phyloP scores from a whole-genome alignment of 2,888 invertebrate genomes.

The Anorthoa munda region DNA sequence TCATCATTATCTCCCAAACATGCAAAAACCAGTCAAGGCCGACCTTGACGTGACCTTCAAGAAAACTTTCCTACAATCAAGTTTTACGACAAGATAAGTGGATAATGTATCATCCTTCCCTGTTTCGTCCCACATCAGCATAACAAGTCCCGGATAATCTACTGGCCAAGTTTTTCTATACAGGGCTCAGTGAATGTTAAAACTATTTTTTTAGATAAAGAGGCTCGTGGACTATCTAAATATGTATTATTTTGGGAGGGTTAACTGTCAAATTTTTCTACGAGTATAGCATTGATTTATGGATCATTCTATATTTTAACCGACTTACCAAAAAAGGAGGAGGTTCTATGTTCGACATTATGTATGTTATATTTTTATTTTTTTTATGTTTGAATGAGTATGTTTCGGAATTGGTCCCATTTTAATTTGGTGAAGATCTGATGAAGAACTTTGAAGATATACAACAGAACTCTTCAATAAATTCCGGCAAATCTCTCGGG shows the following conservation, averaged over 20 bases:
- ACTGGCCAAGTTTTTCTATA: constrained; percentile 19
- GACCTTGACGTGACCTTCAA: constrained; percentile 36
- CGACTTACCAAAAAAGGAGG: too few species aligned
- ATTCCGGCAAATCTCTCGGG: too few species aligned
- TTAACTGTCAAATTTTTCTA: neutral
- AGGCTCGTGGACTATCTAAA: neutral
- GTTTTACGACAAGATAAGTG: constrained; percentile 57
- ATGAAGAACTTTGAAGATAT: too few species aligned
- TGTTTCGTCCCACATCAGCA: constrained; percentile 34
- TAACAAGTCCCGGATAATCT: constrained; percentile 49
- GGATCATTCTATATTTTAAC: neutral
- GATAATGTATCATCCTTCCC: constrained; percentile 53
- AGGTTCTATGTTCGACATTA: too few species aligned
- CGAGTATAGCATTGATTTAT: neutral
- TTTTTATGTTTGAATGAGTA: too few species aligned
- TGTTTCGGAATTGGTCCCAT: too few species aligned
- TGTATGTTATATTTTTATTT: too few species aligned
- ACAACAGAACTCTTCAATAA: too few species aligned
- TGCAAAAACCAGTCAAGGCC: constrained; percentile 30
- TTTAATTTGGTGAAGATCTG: too few species aligned
- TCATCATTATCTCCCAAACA: constrained; percentile 20
- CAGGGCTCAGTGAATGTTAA: neutral
- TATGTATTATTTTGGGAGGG: neutral
- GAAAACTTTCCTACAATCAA: constrained; percentile 51
- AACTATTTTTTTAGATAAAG: constrained; percentile 19